Percentiles rank a stretch among this genome's conserved stretches.
Evolutionary conservation across 2,113 vertebrate species (phyloP).

Genomic region (Catharus fuscescens): DNA sequence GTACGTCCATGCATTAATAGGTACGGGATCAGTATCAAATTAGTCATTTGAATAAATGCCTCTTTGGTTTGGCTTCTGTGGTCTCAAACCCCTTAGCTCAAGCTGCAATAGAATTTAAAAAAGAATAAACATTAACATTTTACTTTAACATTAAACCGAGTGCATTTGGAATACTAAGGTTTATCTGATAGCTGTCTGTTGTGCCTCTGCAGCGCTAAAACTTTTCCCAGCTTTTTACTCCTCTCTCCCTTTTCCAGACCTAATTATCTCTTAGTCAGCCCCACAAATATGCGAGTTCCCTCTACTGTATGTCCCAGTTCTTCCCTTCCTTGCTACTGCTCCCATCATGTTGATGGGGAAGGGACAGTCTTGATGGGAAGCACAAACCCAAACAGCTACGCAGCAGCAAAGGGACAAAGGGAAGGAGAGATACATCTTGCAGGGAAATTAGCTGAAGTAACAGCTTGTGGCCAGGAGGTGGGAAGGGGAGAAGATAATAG

Average conservation of each 20-base stretch:
- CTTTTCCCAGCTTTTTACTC: neutral
- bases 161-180: neutral
- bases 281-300: neutral
- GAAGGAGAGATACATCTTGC: neutral
- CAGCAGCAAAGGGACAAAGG: neutral
- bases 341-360: accelerated
- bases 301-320: neutral
- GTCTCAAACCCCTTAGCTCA: neutral
- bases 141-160: neutral
- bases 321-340: neutral
- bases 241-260: neutral
- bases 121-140: neutral
- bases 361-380: neutral
- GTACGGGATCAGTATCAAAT: neutral
- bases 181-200: neutral
- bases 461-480: neutral
- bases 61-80: neutral
- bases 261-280: neutral
- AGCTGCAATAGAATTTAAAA: neutral
- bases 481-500: neutral
- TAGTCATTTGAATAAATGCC: neutral
- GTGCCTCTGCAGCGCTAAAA: neutral
- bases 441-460: neutral
- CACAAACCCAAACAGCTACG: neutral
- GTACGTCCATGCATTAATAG: neutral